Conservation (phyloP, 2,113 vertebrate species). For the Spheniscus mendiculus region DNA sequence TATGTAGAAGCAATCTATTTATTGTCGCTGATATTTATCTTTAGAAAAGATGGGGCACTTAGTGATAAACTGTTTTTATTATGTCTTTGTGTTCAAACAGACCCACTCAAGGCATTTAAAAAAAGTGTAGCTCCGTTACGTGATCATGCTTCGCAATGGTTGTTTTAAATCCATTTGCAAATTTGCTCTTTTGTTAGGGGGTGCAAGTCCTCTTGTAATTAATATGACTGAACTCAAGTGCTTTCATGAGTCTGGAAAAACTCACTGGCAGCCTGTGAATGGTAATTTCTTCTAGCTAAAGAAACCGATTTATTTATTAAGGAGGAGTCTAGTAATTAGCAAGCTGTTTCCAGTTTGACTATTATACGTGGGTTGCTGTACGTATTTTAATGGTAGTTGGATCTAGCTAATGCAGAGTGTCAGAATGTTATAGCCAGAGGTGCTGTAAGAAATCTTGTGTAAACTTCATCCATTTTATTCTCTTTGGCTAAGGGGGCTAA, state of each 20-base stretch:
- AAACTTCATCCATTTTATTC: not conserved
- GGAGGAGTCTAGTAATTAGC: not conserved
- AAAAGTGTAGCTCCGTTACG: conserved; percentile 23
- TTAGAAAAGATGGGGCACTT: conserved; percentile 20
- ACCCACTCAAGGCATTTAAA: conserved; percentile 19
- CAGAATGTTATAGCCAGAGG: not conserved
- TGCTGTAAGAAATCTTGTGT: not conserved
- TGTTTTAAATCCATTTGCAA: conserved; percentile 56
- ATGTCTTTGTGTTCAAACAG: conserved; percentile 15
- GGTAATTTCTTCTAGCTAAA: not conserved
- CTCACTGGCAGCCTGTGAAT: not conserved
- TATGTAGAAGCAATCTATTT: not conserved
- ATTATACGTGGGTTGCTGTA: not conserved
- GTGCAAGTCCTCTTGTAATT: conserved; percentile 45
- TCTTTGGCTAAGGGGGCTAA: not conserved
- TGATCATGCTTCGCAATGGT: not conserved
- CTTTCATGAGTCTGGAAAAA: conserved; percentile 38
- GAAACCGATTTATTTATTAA: not conserved
- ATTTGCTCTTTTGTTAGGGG: conserved; percentile 44
- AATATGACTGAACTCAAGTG: conserved; percentile 45
- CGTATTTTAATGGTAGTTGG: not conserved
- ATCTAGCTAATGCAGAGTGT: not conserved
- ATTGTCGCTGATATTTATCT: conserved; percentile 14
- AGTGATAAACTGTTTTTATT: not conserved
- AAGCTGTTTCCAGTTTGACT: not conserved